These are phyloP conservation scores for Habrosyne pyritoides DNA, from an alignment of 2,888 invertebrate genomes.

Conservation along the genomic window DNA sequence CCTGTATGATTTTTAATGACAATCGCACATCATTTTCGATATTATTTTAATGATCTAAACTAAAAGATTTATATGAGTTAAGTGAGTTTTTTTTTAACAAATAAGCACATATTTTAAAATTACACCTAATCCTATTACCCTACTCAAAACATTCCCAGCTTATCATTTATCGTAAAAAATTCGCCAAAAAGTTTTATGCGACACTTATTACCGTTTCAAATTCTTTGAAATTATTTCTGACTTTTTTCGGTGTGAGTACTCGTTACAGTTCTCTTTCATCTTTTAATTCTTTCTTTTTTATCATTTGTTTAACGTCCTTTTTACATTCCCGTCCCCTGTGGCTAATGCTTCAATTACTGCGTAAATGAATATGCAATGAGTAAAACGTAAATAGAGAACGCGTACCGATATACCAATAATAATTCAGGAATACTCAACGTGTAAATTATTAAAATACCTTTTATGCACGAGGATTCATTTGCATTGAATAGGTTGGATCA, in stretches of 20 bases:
- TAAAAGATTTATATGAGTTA: too few species aligned
- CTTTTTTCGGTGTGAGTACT: constrained; percentile 59
- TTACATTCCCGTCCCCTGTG: constrained; percentile 44
- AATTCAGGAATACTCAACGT: neutral
- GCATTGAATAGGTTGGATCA: constrained; percentile 13
- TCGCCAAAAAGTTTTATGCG: constrained; percentile 57
- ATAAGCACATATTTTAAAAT: constrained; percentile 53
- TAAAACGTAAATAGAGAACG: constrained; percentile 1
- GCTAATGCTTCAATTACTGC: constrained; percentile 56
- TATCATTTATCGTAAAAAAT: constrained; percentile 67
- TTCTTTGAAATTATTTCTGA: constrained; percentile 68
- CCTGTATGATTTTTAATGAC: too few species aligned
- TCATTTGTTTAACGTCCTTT: constrained; percentile 58
- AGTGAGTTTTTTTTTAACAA: too few species aligned
- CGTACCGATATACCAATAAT: neutral
- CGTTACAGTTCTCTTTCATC: constrained; percentile 65
- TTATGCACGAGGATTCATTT: constrained; percentile 14
- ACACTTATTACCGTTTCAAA: constrained; percentile 66
- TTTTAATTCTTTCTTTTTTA: constrained; percentile 62
- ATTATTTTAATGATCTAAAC: constrained; percentile 28
- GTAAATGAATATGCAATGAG: constrained; percentile 9
- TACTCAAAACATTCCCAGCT: constrained; percentile 61
- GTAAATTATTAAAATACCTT: neutral
- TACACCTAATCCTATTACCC: constrained; percentile 62
- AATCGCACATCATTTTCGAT: too few species aligned